Evolutionary conservation across 2,888 invertebrate species (phyloP).

Genomic region (Tyria jacobaeae): DNA sequence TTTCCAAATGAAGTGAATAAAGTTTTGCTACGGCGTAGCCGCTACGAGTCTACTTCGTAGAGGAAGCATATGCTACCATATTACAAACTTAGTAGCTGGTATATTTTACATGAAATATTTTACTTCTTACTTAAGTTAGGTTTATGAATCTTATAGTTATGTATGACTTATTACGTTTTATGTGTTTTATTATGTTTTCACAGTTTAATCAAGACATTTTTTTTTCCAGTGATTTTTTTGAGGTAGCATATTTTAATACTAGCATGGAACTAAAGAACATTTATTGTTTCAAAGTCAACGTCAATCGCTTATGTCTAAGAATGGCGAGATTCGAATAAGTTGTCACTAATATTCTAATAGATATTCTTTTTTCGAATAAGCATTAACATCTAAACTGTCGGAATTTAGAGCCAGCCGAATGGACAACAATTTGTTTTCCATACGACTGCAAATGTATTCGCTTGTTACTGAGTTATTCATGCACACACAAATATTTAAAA

Average conservation of each 20-base stretch:
- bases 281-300: too few relatives aligned
- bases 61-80: slow-evolving; percentile 30
- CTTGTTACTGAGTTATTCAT: slow-evolving; percentile 32
- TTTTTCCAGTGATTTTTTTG: too few relatives aligned
- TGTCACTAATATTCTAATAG: background rate
- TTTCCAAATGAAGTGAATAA: slow-evolving; percentile 39
- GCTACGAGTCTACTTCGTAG: slow-evolving; percentile 43
- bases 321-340: background rate
- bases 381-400: slow-evolving; percentile 14
- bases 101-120: slow-evolving; percentile 18
- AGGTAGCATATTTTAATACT: too few relatives aligned
- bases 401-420: slow-evolving; percentile 11
- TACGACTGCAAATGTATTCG: slow-evolving; percentile 36
- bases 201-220: too few relatives aligned
- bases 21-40: slow-evolving; percentile 42
- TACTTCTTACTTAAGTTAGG: slow-evolving; percentile 6
- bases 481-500: slow-evolving; percentile 7
- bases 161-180: too few relatives aligned
- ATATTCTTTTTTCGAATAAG: background rate
- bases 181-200: too few relatives aligned
- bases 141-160: background rate
- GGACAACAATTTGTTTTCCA: slow-evolving; percentile 44
- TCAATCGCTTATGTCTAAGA: background rate
- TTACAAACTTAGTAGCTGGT: slow-evolving; percentile 25
- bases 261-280: too few relatives aligned